A percentile compares a stretch with the other conserved stretches of the same genome.
These are phyloP conservation scores for Corythoichthys haematopterus DNA, from an alignment of 2,113 vertebrate species.

Conservation along the genomic window DNA sequence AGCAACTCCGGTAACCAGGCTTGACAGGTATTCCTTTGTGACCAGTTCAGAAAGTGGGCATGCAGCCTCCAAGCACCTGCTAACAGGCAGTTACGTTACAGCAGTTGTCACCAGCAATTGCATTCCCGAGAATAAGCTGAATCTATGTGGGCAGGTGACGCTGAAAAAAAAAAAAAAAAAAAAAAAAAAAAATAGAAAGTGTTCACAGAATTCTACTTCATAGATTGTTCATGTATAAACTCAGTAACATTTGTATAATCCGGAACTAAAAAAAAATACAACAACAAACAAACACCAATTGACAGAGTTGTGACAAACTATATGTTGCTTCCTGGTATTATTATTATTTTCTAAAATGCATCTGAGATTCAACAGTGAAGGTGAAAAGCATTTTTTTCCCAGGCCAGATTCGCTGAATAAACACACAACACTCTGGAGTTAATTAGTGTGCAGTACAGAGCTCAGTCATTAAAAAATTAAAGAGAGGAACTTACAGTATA, in stretches of 20 bases:
- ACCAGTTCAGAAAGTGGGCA: slow-evolving; percentile 58
- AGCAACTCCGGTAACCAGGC: slow-evolving; percentile 53
- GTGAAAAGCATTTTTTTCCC: too few species aligned
- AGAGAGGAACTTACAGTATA: too few species aligned
- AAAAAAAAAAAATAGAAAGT: too few species aligned
- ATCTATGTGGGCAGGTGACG: slow-evolving; percentile 20
- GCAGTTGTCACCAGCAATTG: slow-evolving; percentile 55
- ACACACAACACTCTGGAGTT: too few species aligned
- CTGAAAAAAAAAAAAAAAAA: not conserved
- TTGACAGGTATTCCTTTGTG: slow-evolving; percentile 71
- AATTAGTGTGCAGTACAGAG: too few species aligned
- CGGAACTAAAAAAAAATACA: not conserved
- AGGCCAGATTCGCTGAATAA: too few species aligned
- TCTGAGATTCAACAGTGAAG: too few species aligned
- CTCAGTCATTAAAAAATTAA: too few species aligned
- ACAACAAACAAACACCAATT: not conserved
- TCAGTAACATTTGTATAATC: not conserved
- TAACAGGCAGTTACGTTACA: slow-evolving; percentile 50
- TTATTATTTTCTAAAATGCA: too few species aligned
- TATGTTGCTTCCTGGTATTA: too few species aligned
- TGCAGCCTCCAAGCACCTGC: slow-evolving; percentile 60
- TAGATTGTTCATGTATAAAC: slow-evolving; percentile 4
- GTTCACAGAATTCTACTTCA: not conserved
- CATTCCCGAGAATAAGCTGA: slow-evolving; percentile 33
- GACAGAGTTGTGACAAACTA: too few species aligned